A percentile compares a stretch with the other conserved stretches of the same genome.
Evolutionary conservation across 2,113 vertebrate genomes (phyloP).

Genomic region (Salvelinus namaycush): DNA sequence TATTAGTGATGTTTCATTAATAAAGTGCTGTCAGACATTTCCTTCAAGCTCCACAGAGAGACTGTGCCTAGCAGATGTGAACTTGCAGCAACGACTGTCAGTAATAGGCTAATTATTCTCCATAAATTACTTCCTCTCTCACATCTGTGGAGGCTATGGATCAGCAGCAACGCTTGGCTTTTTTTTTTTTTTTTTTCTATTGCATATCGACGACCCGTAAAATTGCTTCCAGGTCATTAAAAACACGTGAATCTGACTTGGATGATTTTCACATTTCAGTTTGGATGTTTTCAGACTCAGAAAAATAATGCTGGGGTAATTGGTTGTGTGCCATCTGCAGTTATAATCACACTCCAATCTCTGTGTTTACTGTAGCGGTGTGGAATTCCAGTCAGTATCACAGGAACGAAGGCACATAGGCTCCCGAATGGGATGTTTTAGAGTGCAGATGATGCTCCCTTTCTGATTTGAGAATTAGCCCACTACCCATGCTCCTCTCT

Average conservation of each 20-base stretch:
- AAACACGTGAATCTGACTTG: constrained; percentile 19
- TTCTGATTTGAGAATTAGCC: constrained; percentile 15
- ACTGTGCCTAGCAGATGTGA: constrained; percentile 47
- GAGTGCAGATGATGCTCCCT: constrained; percentile 7
- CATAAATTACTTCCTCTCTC: constrained; percentile 42
- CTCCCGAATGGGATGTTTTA: constrained; percentile 11
- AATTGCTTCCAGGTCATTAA: constrained; percentile 41
- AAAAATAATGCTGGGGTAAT: constrained; percentile 21
- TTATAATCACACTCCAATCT: neutral
- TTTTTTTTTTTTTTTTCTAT: neutral
- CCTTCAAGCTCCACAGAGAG: constrained; percentile 48
- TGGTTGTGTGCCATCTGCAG: constrained; percentile 26
- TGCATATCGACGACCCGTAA: constrained; percentile 33
- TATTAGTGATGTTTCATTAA: constrained; percentile 62
- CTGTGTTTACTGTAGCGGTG: constrained; percentile 8
- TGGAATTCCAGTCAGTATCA: constrained; percentile 19
- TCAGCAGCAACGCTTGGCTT: constrained; percentile 6
- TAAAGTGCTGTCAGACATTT: constrained; percentile 54
- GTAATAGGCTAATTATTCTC: constrained; percentile 50
- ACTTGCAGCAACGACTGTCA: constrained; percentile 38
- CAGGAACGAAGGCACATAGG: constrained; percentile 5
- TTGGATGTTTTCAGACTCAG: constrained; percentile 22
- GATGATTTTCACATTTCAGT: constrained; percentile 7
- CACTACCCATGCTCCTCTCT: constrained; percentile 26
- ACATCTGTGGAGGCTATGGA: constrained; percentile 29